phyloP scores from a whole-genome alignment of 2,888 invertebrate species.

The Ferrisia virgata region DNA sequence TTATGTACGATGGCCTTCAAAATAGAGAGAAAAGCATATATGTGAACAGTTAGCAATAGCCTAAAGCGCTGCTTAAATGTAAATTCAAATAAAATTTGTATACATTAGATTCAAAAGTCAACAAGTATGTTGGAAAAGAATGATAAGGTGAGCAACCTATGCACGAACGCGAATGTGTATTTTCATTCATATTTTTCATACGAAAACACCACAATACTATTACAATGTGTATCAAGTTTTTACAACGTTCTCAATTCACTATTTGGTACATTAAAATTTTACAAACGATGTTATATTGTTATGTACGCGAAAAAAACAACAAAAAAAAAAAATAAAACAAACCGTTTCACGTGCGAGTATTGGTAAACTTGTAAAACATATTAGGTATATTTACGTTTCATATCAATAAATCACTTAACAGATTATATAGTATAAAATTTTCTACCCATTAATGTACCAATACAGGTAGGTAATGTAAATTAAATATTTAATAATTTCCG shows the following conservation, averaged over 20 bases:
- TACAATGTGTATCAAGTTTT: neutral
- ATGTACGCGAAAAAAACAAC: neutral
- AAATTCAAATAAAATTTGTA: slow-evolving; percentile 14
- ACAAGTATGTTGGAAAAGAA: neutral
- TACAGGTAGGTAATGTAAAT: slow-evolving; percentile 19
- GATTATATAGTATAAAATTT: neutral
- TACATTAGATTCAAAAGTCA: slow-evolving; percentile 5
- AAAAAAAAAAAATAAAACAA: neutral
- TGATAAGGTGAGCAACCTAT: neutral
- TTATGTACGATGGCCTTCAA: neutral
- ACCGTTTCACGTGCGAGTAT: neutral
- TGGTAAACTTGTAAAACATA: neutral
- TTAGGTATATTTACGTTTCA: neutral
- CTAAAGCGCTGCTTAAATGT: neutral
- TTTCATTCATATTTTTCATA: neutral
- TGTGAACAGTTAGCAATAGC: neutral
- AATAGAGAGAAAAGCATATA: neutral
- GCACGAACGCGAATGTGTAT: neutral
- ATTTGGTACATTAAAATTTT: neutral
- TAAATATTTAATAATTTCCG: slow-evolving; percentile 27
- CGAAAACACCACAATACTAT: neutral
- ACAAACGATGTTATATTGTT: neutral
- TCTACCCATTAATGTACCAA: neutral
- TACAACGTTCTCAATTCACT: neutral
- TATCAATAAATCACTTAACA: slow-evolving; percentile 1